Evolutionary conservation across 2,888 invertebrate genomes (phyloP), one percentile per base, ranked within the genome.

Genomic region (Tipula lateralis): DNA sequence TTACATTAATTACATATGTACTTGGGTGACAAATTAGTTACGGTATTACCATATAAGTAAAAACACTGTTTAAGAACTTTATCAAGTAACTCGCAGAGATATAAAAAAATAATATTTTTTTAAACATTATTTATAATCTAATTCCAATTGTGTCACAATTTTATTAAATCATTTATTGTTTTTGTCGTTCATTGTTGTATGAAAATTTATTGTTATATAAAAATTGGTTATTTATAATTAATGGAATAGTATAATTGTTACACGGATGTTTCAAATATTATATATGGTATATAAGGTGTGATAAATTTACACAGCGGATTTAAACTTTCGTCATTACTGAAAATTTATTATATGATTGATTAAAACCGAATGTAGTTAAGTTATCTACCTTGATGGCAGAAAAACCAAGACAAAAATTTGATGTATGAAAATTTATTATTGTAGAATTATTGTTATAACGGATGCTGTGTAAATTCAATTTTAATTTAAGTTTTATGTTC

Each of bases 91-190:
- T 50, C 66, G 3, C 24, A 24, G 66, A 9, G 24, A 24, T 1
- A 66, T 24, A 50, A 50, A 19, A 7, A 2, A 66, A 7, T n/a
- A n/a, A n/a, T 7, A 9, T 50, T 50, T 50, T 50, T 16, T 50
- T 50, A 16, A 19, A 6, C 50, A 39, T 44, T 39, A 44, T 44
- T 44, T 50, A 50, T 19, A 66, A n/a, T n/a, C n/a, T 12, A 66
- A 24, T 24, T 66, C 66, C 9, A 66, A 66, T 66, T 66, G 66
- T 66, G 66, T 24, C 66, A 66, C 66, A 66, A 9, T 66, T 66
- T 66, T 66, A 66, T 66, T 24, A 66, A 66, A 66, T 66, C 19
- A 66, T 66, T 66, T 66, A 66, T 66, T 66, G 66, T 66, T 66
- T 19, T 66, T 24, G 3, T 24, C 24, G 19, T 66, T 24, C 66